Evolutionary conservation across 1,140 invertebrate species (phyloP).

Genomic region (Heliconius himera): DNA sequence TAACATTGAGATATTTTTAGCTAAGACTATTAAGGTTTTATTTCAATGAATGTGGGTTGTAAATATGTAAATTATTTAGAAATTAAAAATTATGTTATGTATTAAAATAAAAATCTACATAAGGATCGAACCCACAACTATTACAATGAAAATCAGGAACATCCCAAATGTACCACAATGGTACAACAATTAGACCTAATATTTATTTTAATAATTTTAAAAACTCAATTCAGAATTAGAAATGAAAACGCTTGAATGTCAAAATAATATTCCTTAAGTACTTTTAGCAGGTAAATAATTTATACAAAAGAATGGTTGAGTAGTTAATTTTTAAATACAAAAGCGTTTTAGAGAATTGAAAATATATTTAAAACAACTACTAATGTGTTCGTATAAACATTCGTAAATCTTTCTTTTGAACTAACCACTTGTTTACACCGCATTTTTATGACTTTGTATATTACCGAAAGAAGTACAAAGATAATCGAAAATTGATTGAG

Average conservation of each 20-base stretch:
- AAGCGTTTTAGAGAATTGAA: not conserved
- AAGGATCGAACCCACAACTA: too few relatives aligned
- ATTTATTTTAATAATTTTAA: not conserved
- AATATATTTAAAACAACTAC: not conserved
- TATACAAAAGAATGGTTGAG: constrained; percentile 1
- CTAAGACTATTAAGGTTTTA: not conserved
- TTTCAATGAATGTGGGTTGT: not conserved
- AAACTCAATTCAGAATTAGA: not conserved
- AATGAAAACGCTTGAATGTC: not conserved
- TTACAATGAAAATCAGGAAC: not conserved
- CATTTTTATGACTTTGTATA: not conserved
- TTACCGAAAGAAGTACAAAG: not conserved
- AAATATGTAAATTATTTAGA: too few relatives aligned
- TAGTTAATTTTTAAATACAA: not conserved
- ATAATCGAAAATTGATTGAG: constrained; percentile 9
- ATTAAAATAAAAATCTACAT: too few relatives aligned
- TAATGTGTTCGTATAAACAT: not conserved
- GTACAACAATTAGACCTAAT: not conserved
- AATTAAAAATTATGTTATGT: too few relatives aligned
- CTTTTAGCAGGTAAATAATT: too few relatives aligned
- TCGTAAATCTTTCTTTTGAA: constrained; percentile 4
- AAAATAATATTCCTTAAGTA: not conserved
- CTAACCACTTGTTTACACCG: not conserved
- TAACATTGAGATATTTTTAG: constrained; percentile 18
- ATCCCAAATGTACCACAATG: not conserved